Conservation (phyloP, 2,888 invertebrate species). For the Oscheius sp. region DNA sequence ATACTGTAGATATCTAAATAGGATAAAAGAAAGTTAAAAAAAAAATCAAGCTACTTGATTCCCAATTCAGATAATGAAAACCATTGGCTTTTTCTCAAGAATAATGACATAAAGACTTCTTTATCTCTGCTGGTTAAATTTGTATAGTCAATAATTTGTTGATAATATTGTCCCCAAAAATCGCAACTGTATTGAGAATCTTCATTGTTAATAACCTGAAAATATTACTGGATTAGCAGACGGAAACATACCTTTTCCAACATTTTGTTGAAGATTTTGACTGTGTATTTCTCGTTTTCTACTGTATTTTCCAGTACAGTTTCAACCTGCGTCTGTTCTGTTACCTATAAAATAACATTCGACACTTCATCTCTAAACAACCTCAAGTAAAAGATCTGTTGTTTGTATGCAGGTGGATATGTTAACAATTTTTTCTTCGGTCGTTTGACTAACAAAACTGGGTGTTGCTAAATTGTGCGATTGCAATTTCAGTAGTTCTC, state of each 20-base stretch:
- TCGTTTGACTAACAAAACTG: too few species aligned
- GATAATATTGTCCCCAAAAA: slow-evolving; percentile 11
- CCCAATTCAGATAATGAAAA: neutral
- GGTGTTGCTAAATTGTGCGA: too few species aligned
- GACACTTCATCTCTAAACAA: too few species aligned
- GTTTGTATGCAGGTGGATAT: too few species aligned
- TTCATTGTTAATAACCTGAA: neutral
- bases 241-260: slow-evolving; percentile 1
- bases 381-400: too few species aligned
- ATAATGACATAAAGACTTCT: slow-evolving; percentile 25
- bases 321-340: too few species aligned
- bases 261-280: neutral
- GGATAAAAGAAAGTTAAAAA: neutral
- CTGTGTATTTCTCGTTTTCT: neutral
- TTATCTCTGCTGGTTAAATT: neutral
- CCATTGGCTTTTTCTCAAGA: slow-evolving; percentile 22
- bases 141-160: neutral
- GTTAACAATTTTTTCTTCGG: too few species aligned
- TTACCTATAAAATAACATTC: too few species aligned
- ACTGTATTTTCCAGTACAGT: too few species aligned
- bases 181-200: neutral
- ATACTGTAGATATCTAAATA: slow-evolving; percentile 8
- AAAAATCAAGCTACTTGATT: slow-evolving; percentile 4
- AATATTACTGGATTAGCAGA: neutral
- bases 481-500: too few species aligned